Base-by-base conservation (phyloP, 2,113 vertebrate species). In the Benitochromis conjunctus region DNA sequence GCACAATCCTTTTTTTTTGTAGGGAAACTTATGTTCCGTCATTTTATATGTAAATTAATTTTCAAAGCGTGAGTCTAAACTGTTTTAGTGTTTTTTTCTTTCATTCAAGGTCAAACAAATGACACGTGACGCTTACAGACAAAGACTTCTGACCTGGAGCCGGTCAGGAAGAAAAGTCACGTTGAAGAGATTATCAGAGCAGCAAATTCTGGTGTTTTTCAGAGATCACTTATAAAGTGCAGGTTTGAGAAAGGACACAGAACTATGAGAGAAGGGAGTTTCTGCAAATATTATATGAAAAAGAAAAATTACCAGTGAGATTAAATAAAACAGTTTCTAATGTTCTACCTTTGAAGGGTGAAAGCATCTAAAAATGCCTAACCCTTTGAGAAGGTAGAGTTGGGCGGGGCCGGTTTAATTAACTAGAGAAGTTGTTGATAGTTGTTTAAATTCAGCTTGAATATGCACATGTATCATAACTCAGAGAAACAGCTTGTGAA, bases 51-150 rank as follows among this genome's bases (percentile, higher is more conserved):
- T 2, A 34, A 76, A 51, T 51, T 31, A 19, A 56, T 9, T 12
- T 38, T 64, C 7, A 13, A 64, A 81, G 26, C 56, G 60, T 29
- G 8, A 82, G 76, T 60, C 24, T 34, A 84, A 87, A 86, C 43
- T 64, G 5, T 41, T 84, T 83, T 92, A 91, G 91, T 92, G 85
- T 86, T 86, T 71, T 57, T 54, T 83, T 77, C 55, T 26, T 26
- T 26, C 80, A 48, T 43, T 53, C 19, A 19, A 76, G 46, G 79
- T 36, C 71, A 53, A 43, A 51, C 34, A 46, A 76, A 36, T 46
- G 36, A 69, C 9, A 74, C 13, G 3, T 13, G 18, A 9, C 54
- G 26, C 62, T 11, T 54, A 7, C 53, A 80, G 19, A 9, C 21
- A 7, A 1, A 78, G 48, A 69, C 29, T 6, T 4, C 62, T 31